Evolutionary conservation across 2,888 invertebrate species (phyloP).

Genomic region (Lithophane socia): DNA sequence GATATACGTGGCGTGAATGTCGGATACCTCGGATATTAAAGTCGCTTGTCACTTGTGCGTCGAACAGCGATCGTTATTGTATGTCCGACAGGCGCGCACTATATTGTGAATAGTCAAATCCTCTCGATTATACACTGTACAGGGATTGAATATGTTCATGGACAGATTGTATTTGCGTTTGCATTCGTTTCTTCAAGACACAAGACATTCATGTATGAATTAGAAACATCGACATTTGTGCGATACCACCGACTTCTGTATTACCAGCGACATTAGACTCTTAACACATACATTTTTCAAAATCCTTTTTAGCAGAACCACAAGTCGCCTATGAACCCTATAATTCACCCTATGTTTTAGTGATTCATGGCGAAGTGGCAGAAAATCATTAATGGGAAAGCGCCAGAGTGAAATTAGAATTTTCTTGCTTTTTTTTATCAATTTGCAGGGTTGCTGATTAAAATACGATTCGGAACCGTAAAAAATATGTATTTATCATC

Average conservation of each 20-base stretch:
- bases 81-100: constrained; percentile 47
- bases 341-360: background rate
- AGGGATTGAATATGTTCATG: constrained; percentile 70
- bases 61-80: background rate
- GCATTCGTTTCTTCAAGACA: constrained; percentile 58
- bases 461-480: background rate
- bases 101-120: constrained; percentile 74
- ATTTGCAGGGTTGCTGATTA: background rate
- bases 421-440: background rate
- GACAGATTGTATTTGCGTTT: constrained; percentile 67
- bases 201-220: constrained; percentile 28
- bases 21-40: background rate
- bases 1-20: constrained; percentile 35
- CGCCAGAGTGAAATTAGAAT: background rate
- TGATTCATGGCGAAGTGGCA: background rate
- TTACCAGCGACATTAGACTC: constrained; percentile 1
- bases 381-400: background rate
- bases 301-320: background rate
- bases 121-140: constrained; percentile 82
- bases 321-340: background rate
- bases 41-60: background rate
- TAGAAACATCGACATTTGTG: constrained; percentile 39
- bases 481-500: background rate
- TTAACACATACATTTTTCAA: background rate
- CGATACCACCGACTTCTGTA: constrained; percentile 41